phyloP scores from a whole-genome alignment of 2,888 invertebrate genomes.

The Rhagium mordax region DNA sequence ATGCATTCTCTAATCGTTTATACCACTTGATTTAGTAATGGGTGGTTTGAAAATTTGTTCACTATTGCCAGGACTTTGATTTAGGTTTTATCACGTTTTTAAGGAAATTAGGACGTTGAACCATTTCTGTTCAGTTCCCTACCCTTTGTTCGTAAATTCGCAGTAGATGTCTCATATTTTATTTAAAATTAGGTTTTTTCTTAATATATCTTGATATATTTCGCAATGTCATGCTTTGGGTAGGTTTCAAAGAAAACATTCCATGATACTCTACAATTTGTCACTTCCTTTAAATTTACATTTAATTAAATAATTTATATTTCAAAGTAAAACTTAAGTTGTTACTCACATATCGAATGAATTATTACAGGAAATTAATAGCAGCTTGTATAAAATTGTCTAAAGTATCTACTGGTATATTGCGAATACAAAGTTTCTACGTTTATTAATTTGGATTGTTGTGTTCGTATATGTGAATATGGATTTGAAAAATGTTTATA shows the following conservation, averaged over 20 bases:
- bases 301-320: neutral
- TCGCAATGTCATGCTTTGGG: constrained; percentile 19
- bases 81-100: neutral
- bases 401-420: no score
- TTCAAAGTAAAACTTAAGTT: neutral
- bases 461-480: no score
- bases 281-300: neutral
- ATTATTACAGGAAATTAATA: no score
- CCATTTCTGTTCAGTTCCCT: neutral
- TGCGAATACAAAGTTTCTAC: no score
- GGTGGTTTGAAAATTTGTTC: neutral
- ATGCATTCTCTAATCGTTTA: no score
- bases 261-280: constrained; percentile 27
- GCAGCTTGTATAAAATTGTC: no score
- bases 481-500: no score
- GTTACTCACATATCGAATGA: neutral
- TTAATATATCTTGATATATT: constrained; percentile 26
- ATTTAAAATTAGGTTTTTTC: constrained; percentile 14
- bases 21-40: neutral
- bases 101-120: neutral
- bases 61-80: neutral
- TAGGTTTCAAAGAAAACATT: constrained; percentile 29
- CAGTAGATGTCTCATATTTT: constrained; percentile 17
- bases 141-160: neutral
- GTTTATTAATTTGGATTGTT: no score